Base-by-base conservation (phyloP, 2,797 vertebrate species). In the Alfaro cultratus region DNA sequence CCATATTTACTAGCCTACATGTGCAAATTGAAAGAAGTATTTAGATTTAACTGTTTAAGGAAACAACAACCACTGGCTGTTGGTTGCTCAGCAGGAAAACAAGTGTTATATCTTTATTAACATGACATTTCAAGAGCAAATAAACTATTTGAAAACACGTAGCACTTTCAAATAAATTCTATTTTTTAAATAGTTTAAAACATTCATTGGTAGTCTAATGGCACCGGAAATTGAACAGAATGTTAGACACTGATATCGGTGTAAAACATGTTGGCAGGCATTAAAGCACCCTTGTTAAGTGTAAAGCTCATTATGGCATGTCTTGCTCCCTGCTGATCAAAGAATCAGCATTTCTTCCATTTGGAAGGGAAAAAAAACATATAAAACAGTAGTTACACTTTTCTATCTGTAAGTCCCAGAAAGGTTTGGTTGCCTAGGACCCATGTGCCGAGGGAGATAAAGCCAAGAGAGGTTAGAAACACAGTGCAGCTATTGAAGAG, bases 391-490 rank as follows among this genome's bases (percentile, higher is more conserved):
- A 75, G 86, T 91, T 91, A 85, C 83, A 74, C 82, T 88, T 88
- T 92, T 93, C 86, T 92, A 92, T 94, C 87, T 90, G 78, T 89
- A 91, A 92, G 93, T 90, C 82, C 82, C 89, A 90, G 91, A 87
- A 87, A 92, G 89, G 87, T 89, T 89, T 76, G 88, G 85, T 85
- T 87, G 85, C 91, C 88, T 89, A 78, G 80, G 82, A 88, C 88
- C 92, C 88, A 93, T 94, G 91, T 95, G 94, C 53, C 4, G 68
- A 78, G 88, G 84, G 90, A 94, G 94, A 95, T 95, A 94, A 94
- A 93, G 82, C 89, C n/a, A 47, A 84, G 80, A 83, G 80, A 83
- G 85, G 92, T 90, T 89, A 90, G 89, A 89, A 90, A 92, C 92
- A 92, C 87, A 86, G 85, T 45, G 49, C 47, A 53, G 87, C 85